Evolutionary conservation across 2,888 invertebrate species (phyloP), one percentile per base, ranked within the genome.

Genomic region (Cenopis cana): DNA sequence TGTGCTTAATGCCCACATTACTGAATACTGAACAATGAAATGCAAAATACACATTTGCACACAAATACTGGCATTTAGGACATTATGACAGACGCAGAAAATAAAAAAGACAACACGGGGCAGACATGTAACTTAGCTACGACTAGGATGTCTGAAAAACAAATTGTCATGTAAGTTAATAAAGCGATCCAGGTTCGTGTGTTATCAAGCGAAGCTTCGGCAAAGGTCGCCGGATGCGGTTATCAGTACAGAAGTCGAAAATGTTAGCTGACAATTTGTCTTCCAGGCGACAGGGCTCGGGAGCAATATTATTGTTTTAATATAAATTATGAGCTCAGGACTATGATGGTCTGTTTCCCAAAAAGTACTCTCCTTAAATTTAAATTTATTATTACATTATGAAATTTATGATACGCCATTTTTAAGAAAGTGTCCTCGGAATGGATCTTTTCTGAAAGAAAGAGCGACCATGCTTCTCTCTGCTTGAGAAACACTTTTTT

Each of bases 251-350:
- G 90, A 91, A 90, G 84, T 89, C 87, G 87, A 91, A 88, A 90
- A 89, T 93, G 91, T 93, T 93, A 92, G 93, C 88, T 90, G 93
- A 93, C 93, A 93, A 93, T 93, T 93, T 93, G 93, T 93, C 88
- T 91, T 92, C 84, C 93, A 93, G 91, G 90, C 91, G 89, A 90
- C 86, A 91, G 90, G 89, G 87, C 88, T 89, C 86, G 86, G 90
- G 89, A 91, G 89, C 87, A 86, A 84, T 92, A 93, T 93, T 93
- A 93, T 91, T 93, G 90, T 90, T 91, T 91, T 91, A 93, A 90
- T 91, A 93, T 93, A 93, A 93, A 93, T 92, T 54, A 64, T 38
- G n/a, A 52, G 36, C 64, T 54, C 64, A 64, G 54, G 52, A 54
- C 38, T 20, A 64, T 64, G 54, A 52, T 54, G 24, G 11, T 11